A percentile compares a stretch with the other conserved stretches of the same genome.
These are phyloP conservation scores for Margarornis squamiger DNA, from an alignment of 2,797 vertebrate genomes.

Conservation along the genomic window DNA sequence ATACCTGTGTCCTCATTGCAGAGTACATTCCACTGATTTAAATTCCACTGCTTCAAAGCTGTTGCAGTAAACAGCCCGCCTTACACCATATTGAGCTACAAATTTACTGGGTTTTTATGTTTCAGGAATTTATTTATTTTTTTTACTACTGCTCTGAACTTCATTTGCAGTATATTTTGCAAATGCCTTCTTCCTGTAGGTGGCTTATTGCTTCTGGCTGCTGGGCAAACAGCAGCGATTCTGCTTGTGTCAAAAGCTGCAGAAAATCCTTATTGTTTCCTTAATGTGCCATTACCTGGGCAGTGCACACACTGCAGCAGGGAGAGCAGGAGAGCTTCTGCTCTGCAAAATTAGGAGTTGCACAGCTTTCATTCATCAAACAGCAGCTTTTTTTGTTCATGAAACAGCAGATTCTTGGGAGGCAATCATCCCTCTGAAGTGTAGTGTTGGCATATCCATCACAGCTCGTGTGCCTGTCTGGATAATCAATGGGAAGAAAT, in stretches of 20 bases:
- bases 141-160: not conserved
- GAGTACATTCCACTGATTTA: not conserved
- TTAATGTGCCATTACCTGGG: constrained; percentile 22
- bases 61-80: not conserved
- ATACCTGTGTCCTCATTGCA: accelerated
- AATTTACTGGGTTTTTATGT: not conserved
- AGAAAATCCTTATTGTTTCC: constrained; percentile 11
- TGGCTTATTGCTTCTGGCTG: constrained; percentile 5
- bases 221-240: constrained; percentile 6
- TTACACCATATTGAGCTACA: not conserved
- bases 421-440: not conserved
- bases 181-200: not conserved
- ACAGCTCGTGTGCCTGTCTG: not conserved
- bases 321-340: not conserved
- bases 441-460: not conserved
- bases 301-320: not conserved
- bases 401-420: not conserved
- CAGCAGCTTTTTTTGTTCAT: not conserved
- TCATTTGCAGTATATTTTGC: constrained; percentile 24
- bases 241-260: constrained; percentile 14
- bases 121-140: not conserved
- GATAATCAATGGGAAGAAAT: not conserved
- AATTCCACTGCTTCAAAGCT: not conserved
- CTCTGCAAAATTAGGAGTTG: not conserved
- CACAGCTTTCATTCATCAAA: not conserved